Evolutionary conservation across 1,140 invertebrate species (phyloP).

Genomic region (Drosophila melanica): DNA sequence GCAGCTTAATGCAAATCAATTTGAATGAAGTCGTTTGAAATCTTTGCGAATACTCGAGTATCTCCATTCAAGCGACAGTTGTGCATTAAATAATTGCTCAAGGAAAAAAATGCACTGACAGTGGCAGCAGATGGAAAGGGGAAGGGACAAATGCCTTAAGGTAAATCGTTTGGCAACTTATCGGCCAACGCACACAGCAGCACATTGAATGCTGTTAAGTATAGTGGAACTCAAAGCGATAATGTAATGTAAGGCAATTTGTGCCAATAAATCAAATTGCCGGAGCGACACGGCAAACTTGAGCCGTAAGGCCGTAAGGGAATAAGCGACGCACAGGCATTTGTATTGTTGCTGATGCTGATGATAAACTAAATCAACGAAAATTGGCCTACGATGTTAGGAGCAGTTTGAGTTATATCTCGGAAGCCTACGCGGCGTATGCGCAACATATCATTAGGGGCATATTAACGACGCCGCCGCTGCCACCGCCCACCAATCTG

Average conservation of each 20-base stretch:
- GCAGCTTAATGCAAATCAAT: constrained; percentile 48
- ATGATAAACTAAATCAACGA: constrained; percentile 82
- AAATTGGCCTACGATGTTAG: constrained; percentile 76
- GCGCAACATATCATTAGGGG: constrained; percentile 67
- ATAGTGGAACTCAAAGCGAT: constrained; percentile 68
- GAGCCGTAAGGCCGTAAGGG: constrained; percentile 43
- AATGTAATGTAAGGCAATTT: constrained; percentile 80
- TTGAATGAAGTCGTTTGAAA: constrained; percentile 58
- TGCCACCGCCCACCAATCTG: constrained; percentile 12
- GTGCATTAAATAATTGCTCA: constrained; percentile 66
- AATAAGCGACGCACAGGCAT: constrained; percentile 69
- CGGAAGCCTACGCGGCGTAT: constrained; percentile 60
- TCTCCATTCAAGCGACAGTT: constrained; percentile 16
- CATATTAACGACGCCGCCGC: constrained; percentile 11
- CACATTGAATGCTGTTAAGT: constrained; percentile 27
- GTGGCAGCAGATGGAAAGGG: neutral
- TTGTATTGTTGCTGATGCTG: constrained; percentile 60
- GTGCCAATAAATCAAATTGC: constrained; percentile 81
- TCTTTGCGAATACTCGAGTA: constrained; percentile 2
- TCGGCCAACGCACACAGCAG: constrained; percentile 20
- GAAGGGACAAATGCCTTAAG: constrained; percentile 30
- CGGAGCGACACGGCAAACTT: constrained; percentile 49
- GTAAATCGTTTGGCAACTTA: constrained; percentile 39
- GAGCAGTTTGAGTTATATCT: constrained; percentile 73
- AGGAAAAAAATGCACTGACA: constrained; percentile 53